Base-by-base conservation (phyloP, 2,888 invertebrate genomes). In the Augochlorella aurata region DNA sequence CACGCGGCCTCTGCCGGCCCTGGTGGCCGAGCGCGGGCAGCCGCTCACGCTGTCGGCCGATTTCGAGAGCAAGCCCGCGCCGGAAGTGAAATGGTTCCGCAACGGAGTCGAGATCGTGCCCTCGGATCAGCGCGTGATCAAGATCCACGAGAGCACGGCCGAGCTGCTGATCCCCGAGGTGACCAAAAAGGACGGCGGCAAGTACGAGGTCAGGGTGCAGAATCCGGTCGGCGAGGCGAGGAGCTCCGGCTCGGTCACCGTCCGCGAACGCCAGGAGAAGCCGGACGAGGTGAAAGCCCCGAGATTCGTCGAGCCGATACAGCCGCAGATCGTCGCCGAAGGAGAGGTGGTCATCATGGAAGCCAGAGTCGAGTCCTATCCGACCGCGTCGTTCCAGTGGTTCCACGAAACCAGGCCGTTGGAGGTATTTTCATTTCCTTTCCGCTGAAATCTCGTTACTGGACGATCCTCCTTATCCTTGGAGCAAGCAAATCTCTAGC, bases 351-450 rank as follows among this genome's bases (percentile, higher is more conserved):
- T 97, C 18, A 95, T 98, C 79, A 94, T 98, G 89, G 97, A 98
- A 94, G 96, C 96, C 5, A 94, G 95, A 85, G 98, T 98, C 0
- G 95, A 95, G 86, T 97, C 98, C 16, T 95, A 94, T 91, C 98
- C 98, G 7, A 95, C 95, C 72, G 97, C 97, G 65, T 97, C 97
- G 2, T 98, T 98, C 95, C 97, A 97, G 92, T 98, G 98, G 98
- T 98, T 96, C 93, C 95, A 96, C 84, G 96, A 97, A 88, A 96
- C 96, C 63, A 95, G 95, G 86, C 97, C 97, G 65, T 94, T 98
- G 65, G 95, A 95, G 90, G 94, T 94, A 91, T 1, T 21, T 74
- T 10, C 8, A 10, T 61, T 74, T 24, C 65, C n/a, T 24, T 54
- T 50, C 12, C 18, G 29, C 5, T 38, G 18, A 49, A n/a, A 24